A percentile compares a stretch with the other conserved stretches of the same genome.
phyloP scores from a whole-genome alignment of 2,113 vertebrate species.

The Phylloscopus trochilus region DNA sequence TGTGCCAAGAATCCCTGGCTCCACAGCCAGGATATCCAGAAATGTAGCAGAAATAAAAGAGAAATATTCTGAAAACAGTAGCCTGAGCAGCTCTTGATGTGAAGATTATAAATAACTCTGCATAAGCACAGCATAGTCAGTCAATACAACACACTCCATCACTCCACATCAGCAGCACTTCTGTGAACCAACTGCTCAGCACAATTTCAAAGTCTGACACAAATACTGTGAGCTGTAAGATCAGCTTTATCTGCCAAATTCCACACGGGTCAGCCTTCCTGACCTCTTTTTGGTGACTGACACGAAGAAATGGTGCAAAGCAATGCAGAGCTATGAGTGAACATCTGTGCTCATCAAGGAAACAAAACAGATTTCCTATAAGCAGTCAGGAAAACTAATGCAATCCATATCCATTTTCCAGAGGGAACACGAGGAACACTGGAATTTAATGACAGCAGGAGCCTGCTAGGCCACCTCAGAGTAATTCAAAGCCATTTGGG shows the following conservation, averaged over 20 bases:
- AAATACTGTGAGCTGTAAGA: neutral
- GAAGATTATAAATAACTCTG: neutral
- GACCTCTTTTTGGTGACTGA: neutral
- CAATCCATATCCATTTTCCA: neutral
- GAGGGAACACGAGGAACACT: neutral
- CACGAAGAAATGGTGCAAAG: neutral
- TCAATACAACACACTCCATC: neutral
- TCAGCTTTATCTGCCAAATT: conserved; percentile 17
- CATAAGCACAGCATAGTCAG: neutral
- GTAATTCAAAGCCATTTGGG: neutral
- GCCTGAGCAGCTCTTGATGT: neutral
- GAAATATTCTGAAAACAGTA: neutral
- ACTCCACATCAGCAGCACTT: neutral
- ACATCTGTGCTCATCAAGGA: neutral
- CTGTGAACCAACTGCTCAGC: neutral
- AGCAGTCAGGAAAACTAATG: neutral
- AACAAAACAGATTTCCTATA: neutral
- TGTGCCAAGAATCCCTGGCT: neutral
- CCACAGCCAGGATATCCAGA: neutral
- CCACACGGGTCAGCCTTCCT: neutral
- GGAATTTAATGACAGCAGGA: neutral
- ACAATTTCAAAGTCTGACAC: neutral
- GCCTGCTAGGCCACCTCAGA: neutral
- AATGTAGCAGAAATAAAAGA: neutral
- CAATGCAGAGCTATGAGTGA: neutral